Evolutionary conservation across 1,140 invertebrate species (phyloP).

Genomic region (Muscidifurax raptorellus): DNA sequence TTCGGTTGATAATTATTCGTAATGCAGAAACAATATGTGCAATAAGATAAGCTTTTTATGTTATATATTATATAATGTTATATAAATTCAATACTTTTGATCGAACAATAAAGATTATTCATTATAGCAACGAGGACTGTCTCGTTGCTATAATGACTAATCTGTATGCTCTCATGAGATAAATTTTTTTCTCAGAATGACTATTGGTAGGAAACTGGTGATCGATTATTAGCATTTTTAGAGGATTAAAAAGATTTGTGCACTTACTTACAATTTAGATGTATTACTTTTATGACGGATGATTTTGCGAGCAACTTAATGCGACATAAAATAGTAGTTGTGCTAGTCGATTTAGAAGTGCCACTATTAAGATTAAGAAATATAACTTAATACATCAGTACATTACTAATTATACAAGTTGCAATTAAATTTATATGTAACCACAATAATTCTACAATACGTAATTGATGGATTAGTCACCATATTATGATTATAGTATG

Average conservation of each 20-base stretch:
- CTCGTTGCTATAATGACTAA: too few relatives aligned
- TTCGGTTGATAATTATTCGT: neutral
- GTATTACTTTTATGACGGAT: neutral
- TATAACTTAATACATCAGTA: neutral
- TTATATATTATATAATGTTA: neutral
- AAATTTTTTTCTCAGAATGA: too few relatives aligned
- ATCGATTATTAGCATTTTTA: neutral
- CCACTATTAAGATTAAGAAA: neutral
- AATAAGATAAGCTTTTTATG: neutral
- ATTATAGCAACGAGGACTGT: neutral
- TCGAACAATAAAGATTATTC: neutral
- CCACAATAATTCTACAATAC: too few relatives aligned
- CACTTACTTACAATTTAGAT: neutral
- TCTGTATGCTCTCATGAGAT: too few relatives aligned
- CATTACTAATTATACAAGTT: neutral
- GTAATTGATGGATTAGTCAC: too few relatives aligned
- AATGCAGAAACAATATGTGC: neutral
- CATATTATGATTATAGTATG: too few relatives aligned
- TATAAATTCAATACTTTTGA: neutral
- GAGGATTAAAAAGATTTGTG: neutral
- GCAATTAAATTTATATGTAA: too few relatives aligned
- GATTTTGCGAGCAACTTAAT: neutral
- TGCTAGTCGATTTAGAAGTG: neutral
- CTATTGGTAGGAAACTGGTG: too few relatives aligned
- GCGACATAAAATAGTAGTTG: neutral